phyloP scores from a whole-genome alignment of 1,140 invertebrate genomes.

The Apis dorsata region DNA sequence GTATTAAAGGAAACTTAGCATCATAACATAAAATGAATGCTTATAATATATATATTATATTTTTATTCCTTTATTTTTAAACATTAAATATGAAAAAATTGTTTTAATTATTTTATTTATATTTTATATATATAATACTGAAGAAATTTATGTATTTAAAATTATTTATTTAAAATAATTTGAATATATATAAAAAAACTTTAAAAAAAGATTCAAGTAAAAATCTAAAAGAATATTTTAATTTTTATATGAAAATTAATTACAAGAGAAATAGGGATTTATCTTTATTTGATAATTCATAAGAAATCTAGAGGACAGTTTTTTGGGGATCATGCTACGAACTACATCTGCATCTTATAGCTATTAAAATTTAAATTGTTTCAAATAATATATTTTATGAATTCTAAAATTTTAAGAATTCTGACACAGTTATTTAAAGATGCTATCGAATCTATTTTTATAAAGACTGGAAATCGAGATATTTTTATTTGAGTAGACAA shows the following conservation, averaged over 20 bases:
- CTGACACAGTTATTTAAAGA: not conserved
- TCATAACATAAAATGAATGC: not conserved
- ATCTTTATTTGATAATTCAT: conserved; percentile 29
- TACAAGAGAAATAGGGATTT: conserved; percentile 26
- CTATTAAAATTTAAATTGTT: not conserved
- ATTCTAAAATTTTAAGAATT: not conserved
- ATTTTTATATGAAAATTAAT: conserved; percentile 6
- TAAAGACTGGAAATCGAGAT: not conserved
- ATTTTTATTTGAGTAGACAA: not conserved
- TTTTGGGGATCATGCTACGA: not conserved
- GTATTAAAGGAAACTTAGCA: not conserved
- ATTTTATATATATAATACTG: not conserved
- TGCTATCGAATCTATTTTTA: conserved; percentile 52
- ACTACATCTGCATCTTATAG: not conserved
- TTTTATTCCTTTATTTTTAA: not conserved
- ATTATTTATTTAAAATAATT: not conserved
- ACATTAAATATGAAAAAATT: not conserved
- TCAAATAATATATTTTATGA: not conserved
- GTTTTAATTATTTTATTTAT: not conserved
- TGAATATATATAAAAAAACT: not conserved
- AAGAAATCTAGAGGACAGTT: conserved; percentile 26
- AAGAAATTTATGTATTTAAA: not conserved
- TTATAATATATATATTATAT: no score
- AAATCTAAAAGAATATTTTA: no score
- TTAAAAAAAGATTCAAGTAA: not conserved